These are phyloP conservation scores for Drosophila nr. medialis DNA, from an alignment of 2,888 invertebrate genomes.

Conservation along the genomic window DNA sequence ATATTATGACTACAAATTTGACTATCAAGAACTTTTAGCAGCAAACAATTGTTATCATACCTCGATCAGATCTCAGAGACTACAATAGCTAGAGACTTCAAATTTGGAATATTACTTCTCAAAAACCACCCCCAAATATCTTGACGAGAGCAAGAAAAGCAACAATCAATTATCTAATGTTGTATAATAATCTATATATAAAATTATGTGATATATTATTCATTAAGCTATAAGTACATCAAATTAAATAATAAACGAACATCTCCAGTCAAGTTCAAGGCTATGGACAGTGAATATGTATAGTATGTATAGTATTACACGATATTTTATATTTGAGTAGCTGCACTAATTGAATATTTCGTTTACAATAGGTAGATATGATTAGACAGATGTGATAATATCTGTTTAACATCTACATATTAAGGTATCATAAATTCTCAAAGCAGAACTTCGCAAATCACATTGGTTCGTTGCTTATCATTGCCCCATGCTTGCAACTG, in stretches of 20 bases:
- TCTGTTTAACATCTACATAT: background rate
- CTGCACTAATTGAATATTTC: background rate
- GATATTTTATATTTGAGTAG: background rate
- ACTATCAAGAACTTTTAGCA: background rate
- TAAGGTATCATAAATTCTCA: background rate
- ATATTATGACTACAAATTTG: background rate
- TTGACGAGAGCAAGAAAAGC: background rate
- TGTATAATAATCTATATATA: background rate
- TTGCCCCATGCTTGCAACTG: background rate
- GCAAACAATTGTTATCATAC: background rate
- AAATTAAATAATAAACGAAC: background rate
- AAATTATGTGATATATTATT: background rate
- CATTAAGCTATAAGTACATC: background rate
- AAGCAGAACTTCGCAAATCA: background rate
- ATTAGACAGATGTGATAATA: background rate
- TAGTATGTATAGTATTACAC: background rate
- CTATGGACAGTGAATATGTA: background rate
- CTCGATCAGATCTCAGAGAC: background rate
- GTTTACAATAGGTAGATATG: background rate
- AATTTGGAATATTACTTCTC: background rate
- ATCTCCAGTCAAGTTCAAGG: background rate
- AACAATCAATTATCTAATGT: background rate
- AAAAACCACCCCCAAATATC: background rate
- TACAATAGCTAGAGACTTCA: background rate
- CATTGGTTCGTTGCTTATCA: background rate